A percentile compares a stretch with the other conserved stretches of the same genome.
These are phyloP conservation scores for Torymus auratus DNA, from an alignment of 2,888 invertebrate species.

Conservation along the genomic window DNA sequence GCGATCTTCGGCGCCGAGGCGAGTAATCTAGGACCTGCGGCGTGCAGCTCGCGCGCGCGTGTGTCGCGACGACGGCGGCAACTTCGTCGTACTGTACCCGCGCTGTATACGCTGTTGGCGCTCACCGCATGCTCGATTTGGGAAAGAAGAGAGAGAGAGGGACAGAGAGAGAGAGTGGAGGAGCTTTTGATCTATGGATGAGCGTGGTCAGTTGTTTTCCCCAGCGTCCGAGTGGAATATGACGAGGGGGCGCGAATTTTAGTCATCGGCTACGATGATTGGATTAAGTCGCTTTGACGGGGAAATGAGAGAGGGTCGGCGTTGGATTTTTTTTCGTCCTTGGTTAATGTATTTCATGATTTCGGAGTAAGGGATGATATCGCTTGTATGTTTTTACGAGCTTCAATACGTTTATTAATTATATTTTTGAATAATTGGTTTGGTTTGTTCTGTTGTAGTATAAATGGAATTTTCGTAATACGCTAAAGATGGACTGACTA, in stretches of 20 bases:
- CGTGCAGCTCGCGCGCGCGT: neutral
- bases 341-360: conserved; percentile 8
- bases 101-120: neutral
- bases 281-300: conserved; percentile 25
- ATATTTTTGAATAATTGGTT: too few species aligned
- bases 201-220: conserved; percentile 44
- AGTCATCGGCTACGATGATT: conserved; percentile 17
- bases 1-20: conserved; percentile 59
- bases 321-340: conserved; percentile 4
- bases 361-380: neutral
- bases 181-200: conserved; percentile 16
- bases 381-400: neutral
- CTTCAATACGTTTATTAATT: too few species aligned
- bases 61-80: neutral
- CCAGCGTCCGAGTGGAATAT: conserved; percentile 19
- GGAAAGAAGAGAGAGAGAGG: neutral
- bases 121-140: conserved; percentile 19
- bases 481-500: too few species aligned
- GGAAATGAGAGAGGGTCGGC: neutral
- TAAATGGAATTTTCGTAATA: too few species aligned
- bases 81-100: neutral
- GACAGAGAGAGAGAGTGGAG: neutral
- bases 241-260: conserved; percentile 16
- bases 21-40: conserved; percentile 35
- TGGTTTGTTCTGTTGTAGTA: too few species aligned